These are phyloP conservation scores for Drosophila parvula DNA, from an alignment of 1,140 invertebrate species.

Conservation along the genomic window DNA sequence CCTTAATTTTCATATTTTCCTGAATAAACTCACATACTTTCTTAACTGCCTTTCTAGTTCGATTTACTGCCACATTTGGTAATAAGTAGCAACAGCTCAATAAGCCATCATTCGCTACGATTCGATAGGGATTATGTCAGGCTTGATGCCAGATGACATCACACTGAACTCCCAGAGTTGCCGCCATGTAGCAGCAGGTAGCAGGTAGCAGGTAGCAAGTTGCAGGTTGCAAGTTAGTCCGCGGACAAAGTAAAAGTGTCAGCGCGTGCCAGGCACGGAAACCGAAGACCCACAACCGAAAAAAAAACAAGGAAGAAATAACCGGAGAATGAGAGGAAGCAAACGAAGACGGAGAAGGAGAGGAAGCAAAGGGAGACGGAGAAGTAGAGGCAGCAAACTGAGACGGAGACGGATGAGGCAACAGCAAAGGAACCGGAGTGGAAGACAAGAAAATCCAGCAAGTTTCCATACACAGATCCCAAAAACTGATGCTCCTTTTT, in stretches of 20 bases:
- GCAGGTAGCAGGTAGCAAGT: constrained; percentile 1
- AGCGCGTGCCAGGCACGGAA: constrained; percentile 75
- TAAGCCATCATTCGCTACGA: not conserved
- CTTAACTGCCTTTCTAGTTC: no score
- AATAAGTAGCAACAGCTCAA: not conserved
- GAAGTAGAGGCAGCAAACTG: constrained; percentile 15
- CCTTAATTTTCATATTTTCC: not conserved
- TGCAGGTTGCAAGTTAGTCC: constrained; percentile 12
- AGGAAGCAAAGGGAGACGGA: constrained; percentile 10
- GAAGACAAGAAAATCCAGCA: constrained; percentile 13
- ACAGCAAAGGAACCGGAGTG: not conserved
- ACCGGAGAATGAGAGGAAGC: constrained; percentile 6
- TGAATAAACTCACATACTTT: not conserved
- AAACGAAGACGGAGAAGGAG: constrained; percentile 23
- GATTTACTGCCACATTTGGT: no score
- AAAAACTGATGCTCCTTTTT: no score
- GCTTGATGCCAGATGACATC: constrained; percentile 31
- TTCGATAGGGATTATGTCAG: constrained; percentile 22
- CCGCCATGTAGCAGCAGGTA: constrained; percentile 23
- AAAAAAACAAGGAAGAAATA: constrained; percentile 30
- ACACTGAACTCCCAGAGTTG: constrained; percentile 7
- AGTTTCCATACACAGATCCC: constrained; percentile 23
- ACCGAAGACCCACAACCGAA: constrained; percentile 19
- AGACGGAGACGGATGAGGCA: constrained; percentile 22
- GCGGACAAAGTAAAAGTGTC: constrained; percentile 78